Evolutionary conservation across 2,113 vertebrate species (phyloP).

Genomic region (Chamaea fasciata): DNA sequence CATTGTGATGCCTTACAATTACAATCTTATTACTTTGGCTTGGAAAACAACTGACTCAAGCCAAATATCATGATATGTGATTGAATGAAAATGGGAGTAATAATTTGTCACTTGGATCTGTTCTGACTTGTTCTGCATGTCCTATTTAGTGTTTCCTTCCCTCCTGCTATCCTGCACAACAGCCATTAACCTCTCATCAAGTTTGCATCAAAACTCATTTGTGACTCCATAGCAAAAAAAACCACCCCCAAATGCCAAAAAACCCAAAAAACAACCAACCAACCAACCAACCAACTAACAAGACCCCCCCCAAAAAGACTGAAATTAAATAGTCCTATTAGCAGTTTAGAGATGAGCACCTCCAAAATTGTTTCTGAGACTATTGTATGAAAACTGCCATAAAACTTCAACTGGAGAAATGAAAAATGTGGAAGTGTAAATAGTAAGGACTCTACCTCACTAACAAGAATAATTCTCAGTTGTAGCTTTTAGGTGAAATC

Average conservation of each 20-base stretch:
- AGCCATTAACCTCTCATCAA: neutral
- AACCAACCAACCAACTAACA: neutral
- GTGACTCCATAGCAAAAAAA: neutral
- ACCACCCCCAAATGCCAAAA: neutral
- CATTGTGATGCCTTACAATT: neutral
- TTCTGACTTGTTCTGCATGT: neutral
- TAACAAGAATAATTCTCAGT: neutral
- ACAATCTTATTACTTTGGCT: neutral
- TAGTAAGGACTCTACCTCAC: neutral
- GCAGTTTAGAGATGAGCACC: neutral
- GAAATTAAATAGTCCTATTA: neutral
- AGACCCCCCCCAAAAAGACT: neutral
- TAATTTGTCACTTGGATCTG: neutral
- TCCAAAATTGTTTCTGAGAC: neutral
- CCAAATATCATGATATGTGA: neutral
- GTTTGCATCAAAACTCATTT: neutral
- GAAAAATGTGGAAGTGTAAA: neutral
- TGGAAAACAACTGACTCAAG: neutral
- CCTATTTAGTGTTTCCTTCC: neutral
- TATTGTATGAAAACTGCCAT: neutral
- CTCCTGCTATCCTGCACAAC: neutral
- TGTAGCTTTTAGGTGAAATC: neutral
- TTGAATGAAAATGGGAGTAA: neutral
- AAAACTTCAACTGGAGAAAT: neutral
- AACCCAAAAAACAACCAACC: neutral